These are phyloP conservation scores for Tiphia femorata DNA, from an alignment of 2,888 invertebrate species.

Conservation along the genomic window DNA sequence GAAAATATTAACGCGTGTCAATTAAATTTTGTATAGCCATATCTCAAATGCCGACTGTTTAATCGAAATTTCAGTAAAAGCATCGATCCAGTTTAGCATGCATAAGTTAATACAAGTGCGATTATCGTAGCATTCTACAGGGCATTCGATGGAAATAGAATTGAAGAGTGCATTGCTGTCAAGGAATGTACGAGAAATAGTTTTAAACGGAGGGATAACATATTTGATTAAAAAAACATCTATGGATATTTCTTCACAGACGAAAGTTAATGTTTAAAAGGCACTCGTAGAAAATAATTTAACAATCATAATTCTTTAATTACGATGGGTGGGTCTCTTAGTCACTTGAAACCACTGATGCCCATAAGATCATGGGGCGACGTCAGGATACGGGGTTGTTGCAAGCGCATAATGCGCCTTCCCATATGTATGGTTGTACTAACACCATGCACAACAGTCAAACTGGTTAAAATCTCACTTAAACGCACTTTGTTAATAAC, in stretches of 20 bases:
- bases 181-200: conserved; percentile 21
- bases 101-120: conserved; percentile 8
- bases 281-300: conserved; percentile 66
- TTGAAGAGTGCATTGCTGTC: conserved; percentile 17
- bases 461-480: conserved; percentile 66
- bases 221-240: conserved; percentile 40
- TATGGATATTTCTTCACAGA: conserved; percentile 48
- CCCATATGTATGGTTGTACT: conserved; percentile 53
- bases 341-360: conserved; percentile 52
- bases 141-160: neutral
- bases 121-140: neutral
- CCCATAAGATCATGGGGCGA: conserved; percentile 46
- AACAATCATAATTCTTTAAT: conserved; percentile 53
- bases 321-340: conserved; percentile 42
- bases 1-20: neutral
- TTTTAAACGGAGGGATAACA: conserved; percentile 18
- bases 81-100: conserved; percentile 20
- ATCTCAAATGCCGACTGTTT: neutral
- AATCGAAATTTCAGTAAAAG: conserved; percentile 15
- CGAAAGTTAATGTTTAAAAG: conserved; percentile 62
- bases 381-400: conserved; percentile 49
- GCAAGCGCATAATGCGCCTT: conserved; percentile 53
- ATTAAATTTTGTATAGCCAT: too few species aligned
- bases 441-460: conserved; percentile 66
- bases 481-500: conserved; percentile 65